These are phyloP conservation scores for Lutjanus argentimaculatus DNA, from an alignment of 2,797 vertebrate species.

Conservation along the genomic window DNA sequence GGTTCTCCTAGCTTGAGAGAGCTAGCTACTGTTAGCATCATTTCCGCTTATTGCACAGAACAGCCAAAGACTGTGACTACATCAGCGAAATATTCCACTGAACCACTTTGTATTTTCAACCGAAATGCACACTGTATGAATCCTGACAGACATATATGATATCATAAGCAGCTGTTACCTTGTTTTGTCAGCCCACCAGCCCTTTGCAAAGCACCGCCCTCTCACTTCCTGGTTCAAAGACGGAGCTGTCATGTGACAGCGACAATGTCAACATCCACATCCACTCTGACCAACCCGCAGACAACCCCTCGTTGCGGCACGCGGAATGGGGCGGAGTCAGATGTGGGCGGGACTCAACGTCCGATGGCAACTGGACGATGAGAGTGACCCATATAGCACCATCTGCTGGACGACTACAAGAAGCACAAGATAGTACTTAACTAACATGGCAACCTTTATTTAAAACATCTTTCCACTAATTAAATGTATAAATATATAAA, in stretches of 20 bases:
- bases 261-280: conserved; percentile 20
- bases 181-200: conserved; percentile 51
- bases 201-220: conserved; percentile 51
- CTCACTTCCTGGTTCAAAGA: conserved; percentile 65
- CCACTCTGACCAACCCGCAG: background rate
- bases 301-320: background rate
- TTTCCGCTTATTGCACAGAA: background rate
- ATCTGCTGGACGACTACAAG: no score
- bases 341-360: no score
- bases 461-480: no score
- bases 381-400: no score
- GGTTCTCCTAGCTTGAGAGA: conserved; percentile 30
- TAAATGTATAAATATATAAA: no score
- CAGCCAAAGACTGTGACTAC: accelerated
- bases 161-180: conserved; percentile 46
- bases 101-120: background rate
- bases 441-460: no score
- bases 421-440: no score
- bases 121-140: accelerated
- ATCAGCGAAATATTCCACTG: background rate
- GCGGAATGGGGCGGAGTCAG: no score
- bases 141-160: background rate
- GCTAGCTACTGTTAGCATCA: conserved; percentile 44
- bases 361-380: no score
- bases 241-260: conserved; percentile 63